phyloP scores from a whole-genome alignment of 2,888 invertebrate genomes.

The Eupithecia pulchellata region DNA sequence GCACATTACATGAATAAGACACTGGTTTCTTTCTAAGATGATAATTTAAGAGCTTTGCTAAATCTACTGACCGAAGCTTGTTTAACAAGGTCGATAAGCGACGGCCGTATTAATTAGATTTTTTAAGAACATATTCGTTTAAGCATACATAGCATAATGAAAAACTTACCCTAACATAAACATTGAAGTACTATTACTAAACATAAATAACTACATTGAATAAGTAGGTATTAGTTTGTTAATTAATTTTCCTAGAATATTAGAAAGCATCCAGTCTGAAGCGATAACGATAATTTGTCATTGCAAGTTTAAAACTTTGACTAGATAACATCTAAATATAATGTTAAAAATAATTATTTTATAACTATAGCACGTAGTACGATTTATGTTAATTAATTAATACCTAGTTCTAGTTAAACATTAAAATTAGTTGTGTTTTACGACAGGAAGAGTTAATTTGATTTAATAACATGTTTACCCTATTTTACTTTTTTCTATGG shows the following conservation, averaged over 20 bases:
- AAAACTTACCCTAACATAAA: neutral
- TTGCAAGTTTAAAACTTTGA: conserved; percentile 52
- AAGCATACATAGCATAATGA: neutral
- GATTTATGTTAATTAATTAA: neutral
- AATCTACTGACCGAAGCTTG: neutral
- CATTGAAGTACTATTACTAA: no score
- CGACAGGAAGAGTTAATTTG: neutral
- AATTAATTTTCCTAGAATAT: neutral
- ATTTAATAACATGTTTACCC: neutral
- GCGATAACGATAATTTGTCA: conserved; percentile 28
- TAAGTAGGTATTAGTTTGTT: conserved; percentile 29
- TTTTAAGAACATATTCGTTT: neutral
- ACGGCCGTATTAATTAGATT: neutral
- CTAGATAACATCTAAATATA: conserved; percentile 46
- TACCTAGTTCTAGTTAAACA: neutral
- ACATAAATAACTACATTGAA: conserved; percentile 30
- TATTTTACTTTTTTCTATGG: neutral
- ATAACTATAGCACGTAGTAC: neutral
- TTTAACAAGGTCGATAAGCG: neutral
- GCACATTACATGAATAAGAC: neutral
- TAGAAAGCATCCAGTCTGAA: conserved; percentile 37
- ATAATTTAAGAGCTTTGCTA: neutral
- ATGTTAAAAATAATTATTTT: conserved; percentile 5
- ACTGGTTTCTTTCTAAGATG: neutral
- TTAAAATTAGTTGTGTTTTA: neutral